Evolutionary conservation across 2,113 vertebrate genomes (phyloP), one percentile per base, ranked within the genome.

Genomic region (Eretmochelys imbricata): DNA sequence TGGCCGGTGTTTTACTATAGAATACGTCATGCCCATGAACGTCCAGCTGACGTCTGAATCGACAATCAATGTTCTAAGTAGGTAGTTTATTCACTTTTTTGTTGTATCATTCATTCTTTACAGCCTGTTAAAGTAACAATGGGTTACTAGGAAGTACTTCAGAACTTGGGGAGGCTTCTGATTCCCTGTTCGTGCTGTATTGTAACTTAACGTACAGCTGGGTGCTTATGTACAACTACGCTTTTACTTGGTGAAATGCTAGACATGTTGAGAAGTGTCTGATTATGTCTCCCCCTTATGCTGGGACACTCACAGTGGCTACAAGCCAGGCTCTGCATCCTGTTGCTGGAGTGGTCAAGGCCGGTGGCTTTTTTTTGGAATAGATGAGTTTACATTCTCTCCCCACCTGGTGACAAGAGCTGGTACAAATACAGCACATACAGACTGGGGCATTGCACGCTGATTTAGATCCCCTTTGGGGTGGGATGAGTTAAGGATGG

Each of bases 1-100:
- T 19, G 99, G 99, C 4, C 98, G 99, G 53, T 99, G 99, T 96
- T 99, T 99, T 98, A 99, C 99, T 79, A 99, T 99, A 3, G 99
- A 99, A 51, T 99, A 99, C 2, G 98, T 99, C 97, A 99, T 99
- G 99, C 99, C 99, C 48, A 99, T 99, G 96, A 99, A 98, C 27
- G 97, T 99, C 93, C 99, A 99, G 98, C 98, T 99, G 98, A 99
- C 99, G 0, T 99, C 99, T 0, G 99, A 99, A 95, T 99, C 99
- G 89, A 99, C 99, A 0, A 97, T 99, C 96, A 99, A 99, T 0
- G 99, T 99, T 38, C 98, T 99, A 81, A 99, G 99, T 99, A 98
- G 98, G 99, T 99, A 69, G 1, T 75, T 59, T 80, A 35, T 82
- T 72, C 38, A 19, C 9, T 6, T 80, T 0, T 0, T 5, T 25